These are phyloP conservation scores for Mongoloraphidia duomilia DNA, from an alignment of 2,888 invertebrate genomes.

Conservation along the genomic window DNA sequence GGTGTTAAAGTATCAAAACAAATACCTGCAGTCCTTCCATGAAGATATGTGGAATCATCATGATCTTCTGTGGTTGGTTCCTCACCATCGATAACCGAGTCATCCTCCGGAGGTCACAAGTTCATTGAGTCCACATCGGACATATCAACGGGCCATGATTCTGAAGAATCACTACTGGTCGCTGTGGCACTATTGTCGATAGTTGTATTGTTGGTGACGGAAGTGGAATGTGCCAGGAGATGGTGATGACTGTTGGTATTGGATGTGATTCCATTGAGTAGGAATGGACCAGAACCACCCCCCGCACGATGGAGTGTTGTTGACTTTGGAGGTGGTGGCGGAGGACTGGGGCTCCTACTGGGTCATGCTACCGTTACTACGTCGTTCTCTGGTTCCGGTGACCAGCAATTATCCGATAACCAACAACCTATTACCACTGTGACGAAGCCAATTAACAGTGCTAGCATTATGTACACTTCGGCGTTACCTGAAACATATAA, in stretches of 20 bases:
- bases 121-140: constrained; percentile 19
- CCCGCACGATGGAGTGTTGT: no score
- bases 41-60: no score
- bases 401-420: constrained; percentile 67
- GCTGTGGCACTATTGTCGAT: no score
- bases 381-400: constrained; percentile 53
- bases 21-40: no score
- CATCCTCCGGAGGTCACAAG: constrained; percentile 12
- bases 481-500: constrained; percentile 44
- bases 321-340: constrained; percentile 10
- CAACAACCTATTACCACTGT: constrained; percentile 63
- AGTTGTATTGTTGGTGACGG: no score
- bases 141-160: constrained; percentile 21
- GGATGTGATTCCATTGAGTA: no score
- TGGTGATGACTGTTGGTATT: no score
- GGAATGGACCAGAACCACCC: no score
- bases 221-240: no score
- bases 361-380: constrained; percentile 54
- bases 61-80: no score
- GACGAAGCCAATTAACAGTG: constrained; percentile 54
- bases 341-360: constrained; percentile 44
- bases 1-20: no score
- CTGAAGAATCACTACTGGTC: constrained; percentile 5
- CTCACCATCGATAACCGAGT: no score
- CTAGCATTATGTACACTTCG: constrained; percentile 59